Percentiles rank a stretch among this genome's conserved stretches.
phyloP scores from a whole-genome alignment of 2,113 vertebrate genomes.

The Zingel zingel region DNA sequence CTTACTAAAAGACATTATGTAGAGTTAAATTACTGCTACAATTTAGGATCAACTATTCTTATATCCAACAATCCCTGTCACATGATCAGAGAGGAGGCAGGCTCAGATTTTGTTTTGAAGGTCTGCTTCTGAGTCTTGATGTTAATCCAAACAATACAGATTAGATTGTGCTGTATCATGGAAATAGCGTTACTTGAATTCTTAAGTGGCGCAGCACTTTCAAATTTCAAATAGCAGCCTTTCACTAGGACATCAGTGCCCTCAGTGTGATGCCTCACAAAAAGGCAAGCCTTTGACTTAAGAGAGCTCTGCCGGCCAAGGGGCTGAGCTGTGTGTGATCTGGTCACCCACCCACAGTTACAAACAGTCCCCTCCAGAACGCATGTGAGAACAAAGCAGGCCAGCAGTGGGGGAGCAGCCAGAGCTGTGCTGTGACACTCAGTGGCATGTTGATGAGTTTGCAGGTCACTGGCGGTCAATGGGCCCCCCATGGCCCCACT shows the following conservation, averaged over 20 bases:
- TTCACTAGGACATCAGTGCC: constrained; percentile 17
- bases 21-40: no score
- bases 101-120: constrained; percentile 6
- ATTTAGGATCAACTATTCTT: background rate
- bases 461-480: constrained; percentile 83
- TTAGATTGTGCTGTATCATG: constrained; percentile 22
- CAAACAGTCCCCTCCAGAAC: constrained; percentile 69
- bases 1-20: background rate
- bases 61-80: background rate
- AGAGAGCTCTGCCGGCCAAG: constrained; percentile 49
- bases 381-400: constrained; percentile 78
- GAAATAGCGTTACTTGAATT: constrained; percentile 31
- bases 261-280: constrained; percentile 53
- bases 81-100: background rate
- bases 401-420: constrained; percentile 72
- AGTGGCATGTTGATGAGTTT: constrained; percentile 86
- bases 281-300: constrained; percentile 56
- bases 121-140: constrained; percentile 7
- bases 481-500: constrained; percentile 78
- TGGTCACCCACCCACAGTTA: constrained; percentile 74
- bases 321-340: constrained; percentile 73
- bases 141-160: background rate
- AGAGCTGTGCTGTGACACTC: constrained; percentile 75
- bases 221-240: constrained; percentile 23
- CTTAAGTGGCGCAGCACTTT: constrained; percentile 13